Conservation (phyloP, 92 coral and sea anemone genomes). For the Paragorgia papillata region DNA sequence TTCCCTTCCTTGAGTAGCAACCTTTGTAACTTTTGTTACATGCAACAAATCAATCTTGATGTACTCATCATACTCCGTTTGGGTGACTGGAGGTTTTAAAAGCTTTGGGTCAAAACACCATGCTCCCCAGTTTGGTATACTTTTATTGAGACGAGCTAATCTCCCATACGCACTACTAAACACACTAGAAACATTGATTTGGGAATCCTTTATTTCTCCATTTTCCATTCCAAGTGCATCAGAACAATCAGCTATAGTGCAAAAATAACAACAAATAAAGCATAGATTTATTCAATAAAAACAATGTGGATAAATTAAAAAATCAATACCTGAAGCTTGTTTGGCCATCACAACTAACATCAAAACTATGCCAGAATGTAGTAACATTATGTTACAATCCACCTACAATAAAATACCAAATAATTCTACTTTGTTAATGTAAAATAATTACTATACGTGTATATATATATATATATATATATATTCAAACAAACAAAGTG, state of each 20-base stretch:
- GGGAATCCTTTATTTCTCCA: conserved; percentile 66
- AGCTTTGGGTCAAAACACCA: conserved; percentile 69
- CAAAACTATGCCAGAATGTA: no score
- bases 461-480: no score
- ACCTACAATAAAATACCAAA: no score
- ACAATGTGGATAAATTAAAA: no score
- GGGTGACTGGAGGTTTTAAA: neutral
- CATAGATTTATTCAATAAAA: no score
- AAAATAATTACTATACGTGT: no score
- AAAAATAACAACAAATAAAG: neutral
- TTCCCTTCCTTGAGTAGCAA: conserved; percentile 71
- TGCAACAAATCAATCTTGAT: conserved; percentile 53
- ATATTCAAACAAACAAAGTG: no score
- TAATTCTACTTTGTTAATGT: no score
- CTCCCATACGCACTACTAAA: conserved; percentile 19
- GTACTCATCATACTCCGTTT: conserved; percentile 55
- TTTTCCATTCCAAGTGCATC: conserved; percentile 74
- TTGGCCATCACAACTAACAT: no score
- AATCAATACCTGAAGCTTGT: no score
- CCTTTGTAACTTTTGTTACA: conserved; percentile 58
- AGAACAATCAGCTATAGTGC: neutral
- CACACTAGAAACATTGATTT: conserved; percentile 54
- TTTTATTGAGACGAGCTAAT: conserved; percentile 58
- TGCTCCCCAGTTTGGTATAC: conserved; percentile 51
- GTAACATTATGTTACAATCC: no score